Evolutionary conservation across 2,113 vertebrate species (phyloP).

Genomic region (Catharus minimus): DNA sequence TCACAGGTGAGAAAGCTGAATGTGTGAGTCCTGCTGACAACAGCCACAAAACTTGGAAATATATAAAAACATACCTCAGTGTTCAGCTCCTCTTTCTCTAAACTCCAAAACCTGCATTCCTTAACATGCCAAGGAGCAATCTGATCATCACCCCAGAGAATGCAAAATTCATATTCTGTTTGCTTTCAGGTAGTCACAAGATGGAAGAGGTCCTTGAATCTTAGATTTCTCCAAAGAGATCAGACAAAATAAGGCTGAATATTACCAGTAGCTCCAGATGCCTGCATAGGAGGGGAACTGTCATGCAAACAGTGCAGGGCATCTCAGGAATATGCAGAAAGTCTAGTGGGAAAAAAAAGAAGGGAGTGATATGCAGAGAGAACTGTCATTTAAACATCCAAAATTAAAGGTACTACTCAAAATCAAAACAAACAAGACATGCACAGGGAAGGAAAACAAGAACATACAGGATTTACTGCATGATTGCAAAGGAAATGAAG

Average conservation of each 20-base stretch:
- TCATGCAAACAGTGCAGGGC: background rate
- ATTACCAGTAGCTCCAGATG: background rate
- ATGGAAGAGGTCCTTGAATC: background rate
- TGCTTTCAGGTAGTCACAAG: background rate
- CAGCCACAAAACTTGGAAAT: background rate
- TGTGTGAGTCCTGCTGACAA: background rate
- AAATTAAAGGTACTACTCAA: background rate
- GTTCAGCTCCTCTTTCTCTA: background rate
- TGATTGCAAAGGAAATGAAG: background rate
- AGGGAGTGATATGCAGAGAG: background rate
- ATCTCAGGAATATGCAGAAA: background rate
- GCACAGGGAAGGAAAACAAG: background rate
- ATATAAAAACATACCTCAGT: background rate
- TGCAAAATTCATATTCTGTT: background rate
- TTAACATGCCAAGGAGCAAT: accelerated
- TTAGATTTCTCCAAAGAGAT: background rate
- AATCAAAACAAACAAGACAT: background rate
- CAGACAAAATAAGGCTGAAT: background rate
- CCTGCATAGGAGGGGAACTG: background rate
- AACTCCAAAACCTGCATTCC: background rate
- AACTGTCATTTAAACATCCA: background rate
- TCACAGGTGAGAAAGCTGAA: background rate
- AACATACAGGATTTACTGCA: background rate
- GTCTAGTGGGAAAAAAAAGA: background rate
- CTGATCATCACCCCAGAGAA: background rate